These are phyloP conservation scores for Darevskia nairensis DNA, from an alignment of 2,797 vertebrate species.

Conservation along the genomic window DNA sequence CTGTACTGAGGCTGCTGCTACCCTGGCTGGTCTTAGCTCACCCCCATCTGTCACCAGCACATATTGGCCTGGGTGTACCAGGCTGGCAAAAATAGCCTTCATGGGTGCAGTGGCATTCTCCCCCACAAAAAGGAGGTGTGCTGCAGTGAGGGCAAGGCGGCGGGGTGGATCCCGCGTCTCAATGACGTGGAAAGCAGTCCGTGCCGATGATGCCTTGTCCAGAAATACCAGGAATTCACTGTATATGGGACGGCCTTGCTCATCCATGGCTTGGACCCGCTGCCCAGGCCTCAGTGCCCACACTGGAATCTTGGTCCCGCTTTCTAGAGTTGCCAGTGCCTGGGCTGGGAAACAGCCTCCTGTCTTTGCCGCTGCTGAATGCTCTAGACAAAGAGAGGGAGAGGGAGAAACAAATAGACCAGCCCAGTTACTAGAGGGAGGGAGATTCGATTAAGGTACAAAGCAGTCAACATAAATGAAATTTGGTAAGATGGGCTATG, in stretches of 20 bases:
- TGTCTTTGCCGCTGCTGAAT: slow-evolving; percentile 97
- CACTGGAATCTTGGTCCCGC: slow-evolving; percentile 82
- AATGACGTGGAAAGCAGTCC: slow-evolving; percentile 86
- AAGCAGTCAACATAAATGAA: background rate
- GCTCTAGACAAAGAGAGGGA: slow-evolving; percentile 81
- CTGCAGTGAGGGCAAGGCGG: slow-evolving; percentile 87
- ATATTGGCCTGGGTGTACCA: slow-evolving; percentile 87
- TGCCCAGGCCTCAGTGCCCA: slow-evolving; percentile 87
- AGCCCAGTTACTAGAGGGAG: slow-evolving; percentile 15
- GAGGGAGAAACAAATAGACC: slow-evolving; percentile 2
- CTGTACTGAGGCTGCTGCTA: slow-evolving; percentile 79
- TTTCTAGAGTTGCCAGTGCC: slow-evolving; percentile 84
- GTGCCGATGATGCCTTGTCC: slow-evolving; percentile 82
- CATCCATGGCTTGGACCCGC: slow-evolving; percentile 88
- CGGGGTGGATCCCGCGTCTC: slow-evolving; percentile 80
- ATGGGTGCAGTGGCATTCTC: slow-evolving; percentile 79
- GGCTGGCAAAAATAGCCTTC: slow-evolving; percentile 89
- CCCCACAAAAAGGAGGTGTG: slow-evolving; percentile 90
- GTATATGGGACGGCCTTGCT: slow-evolving; percentile 82
- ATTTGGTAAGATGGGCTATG: background rate
- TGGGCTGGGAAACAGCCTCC: slow-evolving; percentile 93
- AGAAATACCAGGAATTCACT: slow-evolving; percentile 92
- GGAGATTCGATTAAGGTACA: background rate
- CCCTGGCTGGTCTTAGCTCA: slow-evolving; percentile 78
- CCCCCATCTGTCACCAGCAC: slow-evolving; percentile 78